A percentile compares a stretch with the other conserved stretches of the same genome.
These are phyloP conservation scores for Gambusia holbrooki DNA, from an alignment of 2,113 vertebrate genomes.

Conservation along the genomic window DNA sequence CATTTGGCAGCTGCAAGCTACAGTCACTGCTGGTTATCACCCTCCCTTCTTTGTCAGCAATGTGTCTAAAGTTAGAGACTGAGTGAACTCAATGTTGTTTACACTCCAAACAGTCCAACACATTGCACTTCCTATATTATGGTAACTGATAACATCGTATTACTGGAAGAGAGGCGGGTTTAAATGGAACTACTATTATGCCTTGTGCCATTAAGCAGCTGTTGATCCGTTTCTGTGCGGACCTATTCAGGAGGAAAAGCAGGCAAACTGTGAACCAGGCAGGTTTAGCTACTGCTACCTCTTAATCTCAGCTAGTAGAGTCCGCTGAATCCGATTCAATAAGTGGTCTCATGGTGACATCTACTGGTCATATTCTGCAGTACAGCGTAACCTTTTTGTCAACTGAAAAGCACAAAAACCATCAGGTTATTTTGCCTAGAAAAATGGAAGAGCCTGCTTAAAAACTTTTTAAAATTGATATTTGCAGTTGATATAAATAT, in stretches of 20 bases:
- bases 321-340: slow-evolving; percentile 28
- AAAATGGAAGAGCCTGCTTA: too few relatives aligned
- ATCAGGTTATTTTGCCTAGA: too few relatives aligned
- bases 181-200: slow-evolving; percentile 48
- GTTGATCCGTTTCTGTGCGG: slow-evolving; percentile 54
- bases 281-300: slow-evolving; percentile 46
- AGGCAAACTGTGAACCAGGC: slow-evolving; percentile 32
- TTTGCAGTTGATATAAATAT: too few relatives aligned
- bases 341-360: slow-evolving; percentile 53
- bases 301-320: slow-evolving; percentile 64
- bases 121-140: not conserved
- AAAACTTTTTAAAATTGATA: too few relatives aligned
- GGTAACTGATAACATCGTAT: not conserved
- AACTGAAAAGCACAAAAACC: too few relatives aligned
- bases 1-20: slow-evolving; percentile 44
- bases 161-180: slow-evolving; percentile 24
- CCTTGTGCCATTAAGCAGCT: slow-evolving; percentile 57
- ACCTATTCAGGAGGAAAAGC: slow-evolving; percentile 48
- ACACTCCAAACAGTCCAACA: slow-evolving; percentile 12
- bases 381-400: not conserved
- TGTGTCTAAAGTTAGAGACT: slow-evolving; percentile 14
- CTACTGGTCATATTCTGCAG: slow-evolving; percentile 30
- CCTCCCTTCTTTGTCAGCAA: slow-evolving; percentile 13
- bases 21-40: slow-evolving; percentile 28
- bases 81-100: slow-evolving; percentile 25